Percentiles rank a stretch among this genome's conserved stretches.
Evolutionary conservation across 2,888 invertebrate species (phyloP).

Genomic region (Hyposoter dolosus): DNA sequence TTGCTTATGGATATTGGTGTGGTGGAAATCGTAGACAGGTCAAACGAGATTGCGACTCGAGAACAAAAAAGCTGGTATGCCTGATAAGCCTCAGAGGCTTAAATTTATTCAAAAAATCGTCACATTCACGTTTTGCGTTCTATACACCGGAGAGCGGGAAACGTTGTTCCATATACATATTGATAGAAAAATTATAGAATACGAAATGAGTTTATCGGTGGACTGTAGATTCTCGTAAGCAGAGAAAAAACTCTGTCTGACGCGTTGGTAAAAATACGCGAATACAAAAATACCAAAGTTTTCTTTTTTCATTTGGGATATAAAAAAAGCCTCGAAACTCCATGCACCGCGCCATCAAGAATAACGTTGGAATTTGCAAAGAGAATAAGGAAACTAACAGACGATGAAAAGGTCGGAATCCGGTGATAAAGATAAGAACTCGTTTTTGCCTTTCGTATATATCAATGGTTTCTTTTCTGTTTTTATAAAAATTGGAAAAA

Average conservation of each 20-base stretch:
- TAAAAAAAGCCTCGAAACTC: neutral
- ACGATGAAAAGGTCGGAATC: too few relatives aligned
- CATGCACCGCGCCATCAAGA: too few relatives aligned
- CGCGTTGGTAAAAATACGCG: neutral
- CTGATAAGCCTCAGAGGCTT: neutral
- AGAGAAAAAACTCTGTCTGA: neutral
- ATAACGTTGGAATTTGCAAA: too few relatives aligned
- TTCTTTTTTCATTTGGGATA: neutral
- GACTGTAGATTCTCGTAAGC: neutral
- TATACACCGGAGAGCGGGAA: neutral
- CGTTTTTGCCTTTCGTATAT: neutral
- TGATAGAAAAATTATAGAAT: neutral
- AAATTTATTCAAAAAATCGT: neutral
- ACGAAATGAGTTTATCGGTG: slow-evolving; percentile 7
- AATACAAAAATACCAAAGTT: neutral
- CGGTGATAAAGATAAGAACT: neutral
- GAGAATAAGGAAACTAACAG: too few relatives aligned
- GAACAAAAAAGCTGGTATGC: neutral
- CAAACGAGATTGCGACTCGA: neutral
- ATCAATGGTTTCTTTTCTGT: neutral
- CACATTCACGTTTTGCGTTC: neutral
- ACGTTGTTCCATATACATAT: neutral
- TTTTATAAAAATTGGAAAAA: neutral
- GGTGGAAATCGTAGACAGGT: neutral
- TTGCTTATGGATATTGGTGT: neutral